phyloP scores from a whole-genome alignment of 2,888 invertebrate species.

The Eubasilissa splendida region DNA sequence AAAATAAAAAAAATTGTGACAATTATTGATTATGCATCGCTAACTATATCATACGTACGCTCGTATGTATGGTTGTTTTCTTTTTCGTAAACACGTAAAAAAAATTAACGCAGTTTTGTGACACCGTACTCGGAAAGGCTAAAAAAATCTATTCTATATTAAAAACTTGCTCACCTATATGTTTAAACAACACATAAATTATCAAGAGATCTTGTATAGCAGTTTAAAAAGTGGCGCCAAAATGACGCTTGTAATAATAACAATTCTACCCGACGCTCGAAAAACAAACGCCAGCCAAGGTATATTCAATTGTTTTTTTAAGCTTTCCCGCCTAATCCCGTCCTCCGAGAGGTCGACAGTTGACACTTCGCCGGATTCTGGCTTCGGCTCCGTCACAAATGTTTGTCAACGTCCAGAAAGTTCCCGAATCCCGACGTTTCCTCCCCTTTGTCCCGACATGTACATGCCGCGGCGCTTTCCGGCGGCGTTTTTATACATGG shows the following conservation, averaged over 20 bases:
- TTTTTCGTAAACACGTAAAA: no score
- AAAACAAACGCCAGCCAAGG: conserved; percentile 5
- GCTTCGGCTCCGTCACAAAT: conserved; percentile 45
- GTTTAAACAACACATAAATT: no score
- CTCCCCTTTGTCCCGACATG: conserved; percentile 24
- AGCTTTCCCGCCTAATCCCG: conserved; percentile 24
- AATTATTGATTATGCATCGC: no score
- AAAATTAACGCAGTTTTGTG: no score
- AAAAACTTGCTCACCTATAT: no score
- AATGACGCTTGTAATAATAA: conserved; percentile 16
- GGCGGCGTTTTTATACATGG: conserved; percentile 28
- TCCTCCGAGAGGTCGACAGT: conserved; percentile 1
- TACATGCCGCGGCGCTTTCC: conserved; percentile 37
- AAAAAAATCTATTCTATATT: no score
- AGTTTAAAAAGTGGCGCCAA: not conserved
- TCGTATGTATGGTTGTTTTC: no score
- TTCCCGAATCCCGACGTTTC: conserved; percentile 49
- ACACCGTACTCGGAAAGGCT: no score
- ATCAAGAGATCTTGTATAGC: no score
- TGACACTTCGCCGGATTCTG: conserved; percentile 26
- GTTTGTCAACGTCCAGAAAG: conserved; percentile 47
- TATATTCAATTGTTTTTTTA: conserved; percentile 7
- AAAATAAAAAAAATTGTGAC: no score
- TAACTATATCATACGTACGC: no score
- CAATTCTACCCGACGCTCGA: not conserved